A percentile compares a stretch with the other conserved stretches of the same genome.
These are phyloP conservation scores for Octopus bimaculoides DNA, from an alignment of 1,140 invertebrate genomes.

Conservation along the genomic window DNA sequence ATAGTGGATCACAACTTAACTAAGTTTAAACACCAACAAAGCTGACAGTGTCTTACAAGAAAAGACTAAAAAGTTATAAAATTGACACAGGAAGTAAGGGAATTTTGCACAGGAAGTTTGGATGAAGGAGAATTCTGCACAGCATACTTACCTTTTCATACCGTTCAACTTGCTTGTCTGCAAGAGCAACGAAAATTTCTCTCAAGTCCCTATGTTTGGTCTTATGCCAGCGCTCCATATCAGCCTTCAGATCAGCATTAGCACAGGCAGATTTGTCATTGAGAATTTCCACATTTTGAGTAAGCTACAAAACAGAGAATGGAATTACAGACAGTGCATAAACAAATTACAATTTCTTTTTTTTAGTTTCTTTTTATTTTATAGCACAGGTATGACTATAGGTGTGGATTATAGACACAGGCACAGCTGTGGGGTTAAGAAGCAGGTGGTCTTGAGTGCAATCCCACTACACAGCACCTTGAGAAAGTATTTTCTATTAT, in stretches of 20 bases:
- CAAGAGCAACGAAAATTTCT: slow-evolving; percentile 66
- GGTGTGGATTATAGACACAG: background rate
- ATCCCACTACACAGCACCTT: too few relatives aligned
- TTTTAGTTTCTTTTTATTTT: background rate
- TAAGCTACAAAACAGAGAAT: slow-evolving; percentile 33
- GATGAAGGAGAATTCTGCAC: too few relatives aligned
- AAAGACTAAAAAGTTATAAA: too few relatives aligned
- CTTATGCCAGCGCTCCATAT: slow-evolving; percentile 70
- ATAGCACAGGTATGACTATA: background rate
- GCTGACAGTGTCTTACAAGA: too few relatives aligned
- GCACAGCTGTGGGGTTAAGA: too few relatives aligned
- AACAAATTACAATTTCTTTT: too few relatives aligned
- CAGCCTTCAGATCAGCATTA: slow-evolving; percentile 71
- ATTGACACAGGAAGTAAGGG: too few relatives aligned
- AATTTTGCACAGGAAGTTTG: too few relatives aligned
- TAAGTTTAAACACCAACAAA: too few relatives aligned
- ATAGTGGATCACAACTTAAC: too few relatives aligned
- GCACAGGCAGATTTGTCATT: slow-evolving; percentile 70
- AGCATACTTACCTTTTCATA: slow-evolving; percentile 63
- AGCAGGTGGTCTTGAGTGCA: too few relatives aligned
- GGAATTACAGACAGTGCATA: background rate
- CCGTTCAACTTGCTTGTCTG: slow-evolving; percentile 69
- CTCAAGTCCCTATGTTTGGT: slow-evolving; percentile 71
- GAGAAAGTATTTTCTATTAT: too few relatives aligned
- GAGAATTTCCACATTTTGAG: slow-evolving; percentile 48